Conservation (phyloP, 2,797 vertebrate genomes). For the Enteromius mattozi region DNA sequence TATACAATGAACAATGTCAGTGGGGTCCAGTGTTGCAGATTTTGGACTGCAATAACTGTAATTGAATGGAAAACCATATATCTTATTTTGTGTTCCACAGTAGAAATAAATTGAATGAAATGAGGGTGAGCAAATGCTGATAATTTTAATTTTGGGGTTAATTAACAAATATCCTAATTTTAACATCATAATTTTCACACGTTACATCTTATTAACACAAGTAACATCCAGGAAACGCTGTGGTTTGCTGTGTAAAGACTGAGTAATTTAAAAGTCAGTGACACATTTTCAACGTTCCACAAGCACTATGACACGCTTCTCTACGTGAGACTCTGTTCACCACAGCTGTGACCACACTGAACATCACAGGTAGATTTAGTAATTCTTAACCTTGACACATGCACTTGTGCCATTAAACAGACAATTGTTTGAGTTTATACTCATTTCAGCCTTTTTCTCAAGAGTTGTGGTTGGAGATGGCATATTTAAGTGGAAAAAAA, state of each 20-base stretch:
- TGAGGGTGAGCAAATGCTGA: not conserved
- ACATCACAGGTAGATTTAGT: not conserved
- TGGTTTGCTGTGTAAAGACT: not conserved
- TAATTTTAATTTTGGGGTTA: not conserved
- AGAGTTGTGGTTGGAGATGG: constrained; percentile 10
- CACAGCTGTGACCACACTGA: not conserved
- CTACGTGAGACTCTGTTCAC: not conserved
- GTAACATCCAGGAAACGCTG: not conserved
- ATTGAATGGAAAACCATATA: not conserved
- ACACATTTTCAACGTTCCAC: not conserved
- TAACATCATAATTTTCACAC: not conserved
- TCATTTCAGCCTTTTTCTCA: not conserved
- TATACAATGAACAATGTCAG: not conserved
- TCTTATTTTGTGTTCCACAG: not conserved
- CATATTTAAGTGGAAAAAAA: constrained; percentile 45
- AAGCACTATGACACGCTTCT: not conserved
- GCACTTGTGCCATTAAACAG: too few species aligned
- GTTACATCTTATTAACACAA: not conserved
- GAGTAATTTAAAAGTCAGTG: not conserved
- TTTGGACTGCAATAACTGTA: not conserved
- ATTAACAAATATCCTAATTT: not conserved
- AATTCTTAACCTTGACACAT: not conserved
- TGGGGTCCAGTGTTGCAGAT: not conserved
- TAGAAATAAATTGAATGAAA: not conserved
- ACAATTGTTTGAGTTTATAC: not conserved